Evolutionary conservation across 2,797 vertebrate genomes (phyloP), one percentile per base, ranked within the genome.

Genomic region (Syndactyla subalaris): DNA sequence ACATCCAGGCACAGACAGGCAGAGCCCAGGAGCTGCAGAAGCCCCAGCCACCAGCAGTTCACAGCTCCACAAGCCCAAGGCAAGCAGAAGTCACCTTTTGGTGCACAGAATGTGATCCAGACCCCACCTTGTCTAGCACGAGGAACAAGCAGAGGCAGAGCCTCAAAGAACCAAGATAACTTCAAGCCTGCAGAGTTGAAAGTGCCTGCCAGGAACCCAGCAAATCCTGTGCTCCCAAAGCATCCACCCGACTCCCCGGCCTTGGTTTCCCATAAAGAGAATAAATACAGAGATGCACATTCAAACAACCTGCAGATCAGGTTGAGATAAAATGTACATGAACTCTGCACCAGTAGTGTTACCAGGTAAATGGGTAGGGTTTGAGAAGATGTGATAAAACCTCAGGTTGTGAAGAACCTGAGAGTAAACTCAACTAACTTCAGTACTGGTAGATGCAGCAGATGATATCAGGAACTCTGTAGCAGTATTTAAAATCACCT

Each of bases 71-170:
- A 30, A 72, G 43, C 59, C 43, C 51, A 68, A 52, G 61, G 65
- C 78, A 61, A 81, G 80, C 21, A 92, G 66, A 74, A 90, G 7
- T 26, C 73, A 34, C 20, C 1, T 46, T 86, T 24, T 5, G 10
- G 80, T 0, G 0, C 8, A 27, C 1, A 10, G 9, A 65, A 73
- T 1, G 18, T 29, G 74, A 81, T 92, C 77, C 90, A 70, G 59
- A 84, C 52, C 55, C 77, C 68, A 41, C 86, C 74, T 92, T 24
- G 90, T 49, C 74, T 81, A 89, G 63, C 45, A 73, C 22, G 36
- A 57, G 26, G 19, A 91, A 23, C 88, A 82, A 79, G 95, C 74
- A 72, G 63, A 59, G 80, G 45, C 93, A 95, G 61, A 91, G 52
- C 65, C 61, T 78, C 68, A 51, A 77, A 94, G 59, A 82, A 5